Base-by-base conservation (phyloP, 2,113 vertebrate species). In the Catharus minimus region DNA sequence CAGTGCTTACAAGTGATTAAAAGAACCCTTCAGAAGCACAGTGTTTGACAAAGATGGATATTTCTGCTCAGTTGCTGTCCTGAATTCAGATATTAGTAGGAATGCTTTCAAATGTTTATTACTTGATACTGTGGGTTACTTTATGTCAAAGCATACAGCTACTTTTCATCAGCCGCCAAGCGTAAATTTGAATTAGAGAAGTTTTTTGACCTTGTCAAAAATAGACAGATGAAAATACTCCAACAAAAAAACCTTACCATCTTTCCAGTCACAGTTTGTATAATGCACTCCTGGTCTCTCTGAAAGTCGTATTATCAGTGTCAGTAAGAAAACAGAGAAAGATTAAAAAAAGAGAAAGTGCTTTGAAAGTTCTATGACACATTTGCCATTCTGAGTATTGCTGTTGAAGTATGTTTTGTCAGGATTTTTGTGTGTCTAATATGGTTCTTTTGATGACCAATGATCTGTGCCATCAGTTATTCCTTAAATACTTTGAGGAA, bases 171-270 rank as follows among this genome's bases (percentile, higher is more conserved):
- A 71, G 32, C 24, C 77, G 22, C 41, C 30, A 73, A 92, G 44
- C 57, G 23, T 64, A 87, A 92, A 92, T 68, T 71, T 82, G 36
- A 92, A 91, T 89, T 80, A 82, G 90, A 82, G 10, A 28, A 47
- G 9, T 15, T 74, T 82, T 90, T 68, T 90, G 47, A 92, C 74
- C 50, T 91, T 92, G 78, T 74, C 52, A 76, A 66, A 85, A 89
- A 60, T 53, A 77, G 81, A 79, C n/a, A 56, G 20, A 21, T 73
- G 39, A 73, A 80, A 86, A 52, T 36, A 41, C 21, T 85, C 11
- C 32, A 90, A 52, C 13, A 88, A 81, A 6, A 62, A 76, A 85
- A 77, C 6, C 49, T 82, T 92, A 23, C 32, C 12, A 21, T 68
- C 43, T 83, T 89, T 88, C 52, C 44, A 61, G 10, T 57, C 60